A percentile compares a stretch with the other conserved stretches of the same genome.
These are phyloP conservation scores for Okamejei kenojei DNA, from an alignment of 2,797 vertebrate species.

Conservation along the genomic window DNA sequence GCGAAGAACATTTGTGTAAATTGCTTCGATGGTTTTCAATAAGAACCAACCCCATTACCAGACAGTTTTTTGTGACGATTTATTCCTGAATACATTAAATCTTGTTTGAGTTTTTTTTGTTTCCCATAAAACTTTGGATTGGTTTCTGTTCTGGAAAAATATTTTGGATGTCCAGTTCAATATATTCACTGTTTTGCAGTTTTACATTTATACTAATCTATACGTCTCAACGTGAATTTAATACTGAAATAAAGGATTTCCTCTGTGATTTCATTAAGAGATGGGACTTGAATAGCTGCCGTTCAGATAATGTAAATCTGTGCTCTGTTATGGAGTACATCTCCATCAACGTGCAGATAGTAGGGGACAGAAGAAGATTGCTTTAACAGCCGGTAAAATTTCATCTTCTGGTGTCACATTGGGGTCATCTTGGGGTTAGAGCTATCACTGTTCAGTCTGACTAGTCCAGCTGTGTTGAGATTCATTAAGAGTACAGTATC, in stretches of 20 bases:
- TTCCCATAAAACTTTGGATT: background rate
- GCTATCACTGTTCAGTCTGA: slow-evolving; percentile 93
- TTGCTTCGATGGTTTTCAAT: background rate
- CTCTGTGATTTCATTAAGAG: slow-evolving; percentile 41
- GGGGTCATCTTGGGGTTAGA: slow-evolving; percentile 98
- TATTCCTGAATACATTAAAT: background rate
- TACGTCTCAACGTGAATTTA: background rate
- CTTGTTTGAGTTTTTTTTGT: background rate
- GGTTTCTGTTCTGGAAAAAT: background rate
- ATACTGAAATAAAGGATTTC: background rate
- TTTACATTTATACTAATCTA: background rate
- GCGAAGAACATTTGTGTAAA: background rate
- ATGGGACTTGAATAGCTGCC: background rate
- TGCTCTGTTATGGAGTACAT: slow-evolving; percentile 54
- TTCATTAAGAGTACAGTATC: slow-evolving; percentile 86
- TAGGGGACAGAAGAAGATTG: slow-evolving; percentile 71
- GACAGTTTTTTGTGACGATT: background rate
- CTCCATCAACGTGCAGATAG: slow-evolving; percentile 59
- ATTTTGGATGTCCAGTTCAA: background rate
- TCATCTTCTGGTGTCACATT: slow-evolving; percentile 95
- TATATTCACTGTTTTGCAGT: background rate
- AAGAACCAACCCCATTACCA: background rate
- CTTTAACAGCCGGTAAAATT: slow-evolving; percentile 93
- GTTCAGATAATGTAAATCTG: slow-evolving; percentile 57
- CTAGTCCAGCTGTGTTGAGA: slow-evolving; percentile 93